phyloP scores from a whole-genome alignment of 1,140 invertebrate species.

The Saccostrea cuccullata region DNA sequence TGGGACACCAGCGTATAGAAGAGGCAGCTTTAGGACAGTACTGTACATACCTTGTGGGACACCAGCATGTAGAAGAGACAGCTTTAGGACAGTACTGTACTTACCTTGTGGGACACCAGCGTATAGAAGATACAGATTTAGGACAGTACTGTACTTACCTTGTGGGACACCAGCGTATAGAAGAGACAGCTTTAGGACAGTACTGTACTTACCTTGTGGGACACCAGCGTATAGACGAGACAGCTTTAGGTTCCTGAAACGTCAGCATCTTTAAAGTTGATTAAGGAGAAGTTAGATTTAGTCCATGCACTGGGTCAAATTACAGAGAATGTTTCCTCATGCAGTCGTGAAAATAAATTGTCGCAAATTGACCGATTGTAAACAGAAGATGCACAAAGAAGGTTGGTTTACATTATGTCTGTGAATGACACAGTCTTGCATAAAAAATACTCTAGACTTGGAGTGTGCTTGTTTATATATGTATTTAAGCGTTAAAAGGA shows the following conservation, averaged over 20 bases:
- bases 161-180: constrained; percentile 60
- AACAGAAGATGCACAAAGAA: too few relatives aligned
- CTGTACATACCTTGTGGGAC: too few relatives aligned
- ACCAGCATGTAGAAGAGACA: constrained; percentile 81
- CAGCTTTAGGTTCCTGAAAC: constrained; percentile 82
- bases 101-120: constrained; percentile 94
- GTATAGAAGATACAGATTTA: constrained; percentile 87
- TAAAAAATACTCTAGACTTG: too few relatives aligned
- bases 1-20: constrained; percentile 85
- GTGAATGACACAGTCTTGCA: too few relatives aligned
- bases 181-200: too few relatives aligned
- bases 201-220: constrained; percentile 85
- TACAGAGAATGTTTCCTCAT: too few relatives aligned
- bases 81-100: constrained; percentile 78
- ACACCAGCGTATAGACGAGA: constrained; percentile 91
- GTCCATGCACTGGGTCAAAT: too few relatives aligned
- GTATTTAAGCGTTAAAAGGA: constrained; percentile 66
- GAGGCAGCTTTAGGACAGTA: constrained; percentile 82
- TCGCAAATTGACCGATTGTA: too few relatives aligned
- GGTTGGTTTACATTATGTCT: too few relatives aligned
- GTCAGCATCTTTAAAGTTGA: constrained; percentile 61
- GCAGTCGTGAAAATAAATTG: too few relatives aligned
- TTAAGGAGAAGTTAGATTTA: neutral
- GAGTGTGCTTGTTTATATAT: too few relatives aligned
- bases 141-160: constrained; percentile 53